Evolutionary conservation across 2,113 vertebrate genomes (phyloP).

Genomic region (Butorides virescens): DNA sequence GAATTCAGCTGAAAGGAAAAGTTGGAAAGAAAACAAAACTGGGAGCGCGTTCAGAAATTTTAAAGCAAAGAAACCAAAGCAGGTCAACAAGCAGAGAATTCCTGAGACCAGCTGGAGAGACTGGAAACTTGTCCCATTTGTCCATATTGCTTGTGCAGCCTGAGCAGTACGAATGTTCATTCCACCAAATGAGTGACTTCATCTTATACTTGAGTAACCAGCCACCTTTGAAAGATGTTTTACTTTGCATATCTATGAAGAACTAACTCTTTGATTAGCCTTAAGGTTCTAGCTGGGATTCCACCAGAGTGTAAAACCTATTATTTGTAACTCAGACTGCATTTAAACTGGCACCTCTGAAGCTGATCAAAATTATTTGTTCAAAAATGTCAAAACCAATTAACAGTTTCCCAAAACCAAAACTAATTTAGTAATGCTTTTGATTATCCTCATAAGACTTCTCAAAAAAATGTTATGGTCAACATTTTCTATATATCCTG

Average conservation of each 20-base stretch:
- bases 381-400: not conserved
- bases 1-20: not conserved
- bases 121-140: not conserved
- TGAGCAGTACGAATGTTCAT: not conserved
- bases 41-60: not conserved
- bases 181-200: accelerated
- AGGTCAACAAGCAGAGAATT: not conserved
- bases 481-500: not conserved
- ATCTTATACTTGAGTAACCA: not conserved
- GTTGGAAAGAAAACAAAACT: not conserved
- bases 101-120: not conserved
- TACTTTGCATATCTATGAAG: not conserved
- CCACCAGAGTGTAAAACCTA: not conserved
- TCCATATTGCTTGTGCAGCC: not conserved
- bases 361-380: not conserved
- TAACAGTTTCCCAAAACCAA: not conserved
- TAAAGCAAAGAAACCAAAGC: not conserved
- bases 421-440: not conserved
- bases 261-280: not conserved
- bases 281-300: not conserved
- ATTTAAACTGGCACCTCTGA: not conserved
- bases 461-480: not conserved
- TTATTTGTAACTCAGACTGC: not conserved
- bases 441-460: not conserved
- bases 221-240: not conserved